A percentile compares a stretch with the other conserved stretches of the same genome.
Conservation (phyloP, 2,888 invertebrate species). For the Nyleta sp. region DNA sequence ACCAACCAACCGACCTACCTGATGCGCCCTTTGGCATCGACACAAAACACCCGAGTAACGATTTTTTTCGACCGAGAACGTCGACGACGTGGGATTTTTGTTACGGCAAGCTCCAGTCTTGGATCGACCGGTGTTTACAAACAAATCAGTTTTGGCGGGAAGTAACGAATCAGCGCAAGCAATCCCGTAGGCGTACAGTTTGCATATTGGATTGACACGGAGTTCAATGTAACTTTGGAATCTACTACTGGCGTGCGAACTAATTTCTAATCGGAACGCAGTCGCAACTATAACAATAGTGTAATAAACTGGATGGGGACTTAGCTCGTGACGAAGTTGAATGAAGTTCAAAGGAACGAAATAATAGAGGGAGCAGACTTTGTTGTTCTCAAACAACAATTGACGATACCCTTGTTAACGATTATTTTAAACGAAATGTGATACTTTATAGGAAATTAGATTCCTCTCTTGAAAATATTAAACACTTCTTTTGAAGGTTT, state of each 20-base stretch:
- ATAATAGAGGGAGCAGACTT: too few relatives aligned
- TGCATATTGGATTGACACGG: conserved; percentile 11
- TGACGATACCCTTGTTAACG: too few relatives aligned
- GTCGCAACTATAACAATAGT: not conserved
- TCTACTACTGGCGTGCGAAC: conserved; percentile 3
- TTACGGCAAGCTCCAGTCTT: too few relatives aligned
- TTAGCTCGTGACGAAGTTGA: too few relatives aligned
- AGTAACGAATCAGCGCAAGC: not conserved
- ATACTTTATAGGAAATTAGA: too few relatives aligned
- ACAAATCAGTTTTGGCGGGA: conserved; percentile 5
- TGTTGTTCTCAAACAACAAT: too few relatives aligned
- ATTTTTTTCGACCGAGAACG: conserved; percentile 30
- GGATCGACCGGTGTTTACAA: conserved; percentile 28
- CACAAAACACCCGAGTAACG: conserved; percentile 33
- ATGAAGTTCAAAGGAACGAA: too few relatives aligned
- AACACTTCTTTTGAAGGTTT: too few relatives aligned
- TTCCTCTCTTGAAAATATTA: too few relatives aligned
- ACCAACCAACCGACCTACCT: conserved; percentile 40
- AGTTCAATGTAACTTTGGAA: conserved; percentile 28
- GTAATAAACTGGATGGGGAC: conserved; percentile 3
- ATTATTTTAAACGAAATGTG: too few relatives aligned
- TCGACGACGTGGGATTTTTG: not conserved
- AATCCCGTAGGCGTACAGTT: conserved; percentile 1
- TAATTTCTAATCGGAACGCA: conserved; percentile 11
- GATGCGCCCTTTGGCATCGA: conserved; percentile 41